Conservation (phyloP, 2,797 vertebrate species). For the Halcyon badia region DNA sequence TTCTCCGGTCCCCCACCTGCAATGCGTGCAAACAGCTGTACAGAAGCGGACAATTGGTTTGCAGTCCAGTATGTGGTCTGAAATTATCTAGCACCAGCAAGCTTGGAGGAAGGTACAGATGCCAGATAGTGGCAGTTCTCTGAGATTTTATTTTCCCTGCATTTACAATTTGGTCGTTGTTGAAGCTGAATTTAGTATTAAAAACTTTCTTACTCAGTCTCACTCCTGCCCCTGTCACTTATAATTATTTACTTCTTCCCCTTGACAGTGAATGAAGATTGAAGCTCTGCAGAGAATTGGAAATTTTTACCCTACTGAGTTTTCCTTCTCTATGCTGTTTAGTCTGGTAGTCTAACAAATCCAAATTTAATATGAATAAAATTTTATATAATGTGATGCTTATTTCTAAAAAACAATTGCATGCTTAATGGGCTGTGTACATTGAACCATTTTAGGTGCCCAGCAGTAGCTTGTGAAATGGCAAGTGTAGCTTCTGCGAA, state of each 20-base stretch:
- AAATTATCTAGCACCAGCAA: not conserved
- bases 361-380: too few species aligned
- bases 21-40: not conserved
- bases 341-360: too few species aligned
- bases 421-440: too few species aligned
- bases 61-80: not conserved
- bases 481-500: too few species aligned
- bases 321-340: too few species aligned
- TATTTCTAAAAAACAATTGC: too few species aligned
- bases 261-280: not conserved
- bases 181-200: not conserved
- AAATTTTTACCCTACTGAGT: not conserved
- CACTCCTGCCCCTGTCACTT: not conserved
- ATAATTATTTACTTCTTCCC: not conserved
- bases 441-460: too few species aligned
- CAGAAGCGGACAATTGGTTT: not conserved
- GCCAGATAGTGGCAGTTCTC: not conserved
- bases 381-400: too few species aligned
- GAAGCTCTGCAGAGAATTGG: not conserved
- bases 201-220: not conserved
- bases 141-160: not conserved
- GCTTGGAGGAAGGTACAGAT: not conserved
- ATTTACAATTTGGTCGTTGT: not conserved
- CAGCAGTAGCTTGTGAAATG: too few species aligned
- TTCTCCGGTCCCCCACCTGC: not conserved